phyloP scores from a whole-genome alignment of 2,888 invertebrate genomes.

The Ischnura elegans region DNA sequence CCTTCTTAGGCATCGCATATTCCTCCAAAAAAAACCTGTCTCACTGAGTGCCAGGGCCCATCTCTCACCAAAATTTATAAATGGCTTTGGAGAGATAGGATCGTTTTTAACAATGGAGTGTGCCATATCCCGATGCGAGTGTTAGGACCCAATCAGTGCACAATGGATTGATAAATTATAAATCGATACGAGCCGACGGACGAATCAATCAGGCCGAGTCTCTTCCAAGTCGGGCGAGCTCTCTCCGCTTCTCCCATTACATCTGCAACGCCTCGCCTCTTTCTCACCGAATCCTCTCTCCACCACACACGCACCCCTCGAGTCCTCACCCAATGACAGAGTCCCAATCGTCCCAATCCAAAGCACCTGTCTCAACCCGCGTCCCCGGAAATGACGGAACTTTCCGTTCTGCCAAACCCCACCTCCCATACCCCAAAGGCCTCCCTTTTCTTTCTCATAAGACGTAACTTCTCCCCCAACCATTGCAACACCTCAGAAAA shows the following conservation, averaged over 20 bases:
- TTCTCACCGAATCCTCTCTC: not conserved
- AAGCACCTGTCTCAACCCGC: constrained; percentile 48
- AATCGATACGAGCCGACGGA: not conserved
- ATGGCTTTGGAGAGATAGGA: no score
- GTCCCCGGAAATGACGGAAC: constrained; percentile 59
- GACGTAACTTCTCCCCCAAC: not conserved
- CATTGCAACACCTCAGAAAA: no score
- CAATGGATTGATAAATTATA: not conserved
- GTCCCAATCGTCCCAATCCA: not conserved
- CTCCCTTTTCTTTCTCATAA: not conserved
- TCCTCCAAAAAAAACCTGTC: no score
- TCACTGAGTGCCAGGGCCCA: no score
- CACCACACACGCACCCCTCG: no score
- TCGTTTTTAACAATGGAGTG: no score
- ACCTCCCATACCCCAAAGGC: not conserved
- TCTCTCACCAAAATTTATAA: no score
- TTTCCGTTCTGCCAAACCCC: not conserved
- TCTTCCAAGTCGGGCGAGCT: not conserved
- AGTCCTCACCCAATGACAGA: not conserved
- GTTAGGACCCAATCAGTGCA: not conserved
- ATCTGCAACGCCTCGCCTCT: not conserved
- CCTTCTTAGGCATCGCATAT: no score
- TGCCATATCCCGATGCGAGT: not conserved
- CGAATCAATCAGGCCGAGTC: not conserved
- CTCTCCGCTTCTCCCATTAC: not conserved